Conservation (phyloP, 2,888 invertebrate species). For the Drosophila histrio region DNA sequence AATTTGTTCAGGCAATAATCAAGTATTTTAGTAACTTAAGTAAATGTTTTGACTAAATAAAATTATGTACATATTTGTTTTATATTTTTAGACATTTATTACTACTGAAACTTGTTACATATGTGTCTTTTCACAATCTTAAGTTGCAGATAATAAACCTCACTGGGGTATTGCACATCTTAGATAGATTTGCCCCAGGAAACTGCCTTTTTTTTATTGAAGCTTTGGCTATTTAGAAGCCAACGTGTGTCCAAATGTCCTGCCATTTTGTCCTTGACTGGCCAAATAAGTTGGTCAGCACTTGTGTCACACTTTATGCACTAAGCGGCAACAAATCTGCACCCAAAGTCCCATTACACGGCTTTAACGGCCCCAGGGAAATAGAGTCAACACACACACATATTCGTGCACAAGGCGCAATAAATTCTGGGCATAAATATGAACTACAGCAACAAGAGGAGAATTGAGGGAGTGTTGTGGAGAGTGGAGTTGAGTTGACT, state of each 20-base stretch:
- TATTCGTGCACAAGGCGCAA: slow-evolving; percentile 21
- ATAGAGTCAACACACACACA: slow-evolving; percentile 6
- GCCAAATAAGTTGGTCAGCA: slow-evolving; percentile 39
- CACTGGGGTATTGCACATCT: not conserved
- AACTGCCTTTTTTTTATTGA: not conserved
- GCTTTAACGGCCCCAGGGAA: slow-evolving; percentile 41
- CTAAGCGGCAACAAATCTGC: slow-evolving; percentile 55
- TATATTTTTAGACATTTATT: too few species aligned
- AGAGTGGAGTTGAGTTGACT: not conserved
- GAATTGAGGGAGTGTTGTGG: not conserved
- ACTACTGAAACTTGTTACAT: too few species aligned
- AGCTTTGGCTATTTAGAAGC: not conserved
- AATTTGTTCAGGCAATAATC: not conserved
- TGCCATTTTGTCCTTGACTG: slow-evolving; percentile 28
- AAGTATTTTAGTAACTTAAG: too few species aligned
- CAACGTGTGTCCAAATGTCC: not conserved
- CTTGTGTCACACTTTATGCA: slow-evolving; percentile 45
- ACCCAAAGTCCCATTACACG: slow-evolving; percentile 37
- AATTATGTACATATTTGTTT: too few species aligned
- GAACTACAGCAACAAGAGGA: slow-evolving; percentile 27
- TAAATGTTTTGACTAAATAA: too few species aligned
- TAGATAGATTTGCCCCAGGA: not conserved
- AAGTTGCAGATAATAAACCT: not conserved
- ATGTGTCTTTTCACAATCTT: not conserved
- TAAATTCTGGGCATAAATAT: slow-evolving; percentile 65